phyloP scores from a whole-genome alignment of 2,888 invertebrate species.

The Xanthia icteritia region DNA sequence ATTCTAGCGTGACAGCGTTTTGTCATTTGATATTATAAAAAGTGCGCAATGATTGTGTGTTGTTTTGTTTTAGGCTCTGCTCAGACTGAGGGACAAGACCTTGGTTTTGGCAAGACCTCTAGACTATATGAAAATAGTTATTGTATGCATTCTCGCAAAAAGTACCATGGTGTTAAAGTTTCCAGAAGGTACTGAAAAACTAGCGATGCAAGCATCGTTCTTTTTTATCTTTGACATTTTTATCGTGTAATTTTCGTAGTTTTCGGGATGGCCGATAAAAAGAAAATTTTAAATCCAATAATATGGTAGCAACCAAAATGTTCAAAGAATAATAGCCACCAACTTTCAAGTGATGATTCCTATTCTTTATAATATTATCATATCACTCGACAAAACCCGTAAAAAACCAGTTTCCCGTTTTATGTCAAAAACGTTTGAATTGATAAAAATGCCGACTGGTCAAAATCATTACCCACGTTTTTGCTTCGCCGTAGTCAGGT shows the following conservation, averaged over 20 bases:
- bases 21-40: constrained; percentile 43
- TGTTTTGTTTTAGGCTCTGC: neutral
- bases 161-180: neutral
- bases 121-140: neutral
- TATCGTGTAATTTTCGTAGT: too few relatives aligned
- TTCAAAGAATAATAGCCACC: too few relatives aligned
- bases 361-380: neutral
- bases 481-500: too few relatives aligned
- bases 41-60: constrained; percentile 13
- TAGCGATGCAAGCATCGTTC: neutral
- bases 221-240: too few relatives aligned
- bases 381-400: too few relatives aligned
- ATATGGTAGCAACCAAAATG: neutral
- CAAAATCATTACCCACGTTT: too few relatives aligned
- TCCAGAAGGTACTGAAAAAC: neutral
- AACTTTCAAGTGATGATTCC: neutral
- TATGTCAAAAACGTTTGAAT: neutral
- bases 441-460: too few relatives aligned
- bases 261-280: neutral
- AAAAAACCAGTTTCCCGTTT: too few relatives aligned
- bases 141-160: too few relatives aligned
- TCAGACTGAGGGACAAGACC: neutral
- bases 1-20: constrained; percentile 63
- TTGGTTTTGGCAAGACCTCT: too few relatives aligned
- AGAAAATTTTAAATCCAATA: neutral